phyloP scores from a whole-genome alignment of 2,797 vertebrate genomes.

The Notolabrus celidotus region DNA sequence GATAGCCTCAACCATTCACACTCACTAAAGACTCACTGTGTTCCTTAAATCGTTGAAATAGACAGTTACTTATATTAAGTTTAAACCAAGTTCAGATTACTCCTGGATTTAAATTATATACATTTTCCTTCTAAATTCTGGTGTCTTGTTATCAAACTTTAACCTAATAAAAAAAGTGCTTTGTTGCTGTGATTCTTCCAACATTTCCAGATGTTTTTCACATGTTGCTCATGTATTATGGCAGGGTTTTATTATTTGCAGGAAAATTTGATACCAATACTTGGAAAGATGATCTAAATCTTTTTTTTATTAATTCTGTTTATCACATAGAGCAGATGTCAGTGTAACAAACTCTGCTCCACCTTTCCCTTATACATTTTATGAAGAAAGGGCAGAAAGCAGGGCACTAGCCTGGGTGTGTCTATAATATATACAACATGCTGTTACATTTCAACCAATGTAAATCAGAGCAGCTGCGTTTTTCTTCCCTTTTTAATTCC shows the following conservation, averaged over 20 bases:
- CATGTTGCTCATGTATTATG: constrained; percentile 1
- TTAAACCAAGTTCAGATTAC: not conserved
- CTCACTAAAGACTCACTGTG: too few species aligned
- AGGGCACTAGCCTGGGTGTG: constrained; percentile 14
- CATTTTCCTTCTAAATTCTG: not conserved
- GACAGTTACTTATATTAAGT: not conserved
- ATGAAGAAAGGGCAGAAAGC: not conserved
- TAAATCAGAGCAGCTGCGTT: not conserved
- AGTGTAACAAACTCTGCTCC: not conserved
- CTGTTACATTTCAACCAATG: constrained; percentile 17
- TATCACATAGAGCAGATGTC: not conserved
- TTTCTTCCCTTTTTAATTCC: not conserved
- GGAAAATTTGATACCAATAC: not conserved
- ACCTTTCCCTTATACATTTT: not conserved
- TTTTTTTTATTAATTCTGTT: not conserved
- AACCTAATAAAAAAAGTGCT: not conserved
- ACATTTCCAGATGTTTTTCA: not conserved
- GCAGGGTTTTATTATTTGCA: not conserved
- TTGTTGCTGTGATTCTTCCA: not conserved
- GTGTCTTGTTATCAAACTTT: not conserved
- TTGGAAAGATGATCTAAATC: not conserved
- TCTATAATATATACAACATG: not conserved
- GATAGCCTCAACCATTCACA: not conserved
- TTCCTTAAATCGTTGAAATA: not conserved
- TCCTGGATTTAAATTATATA: not conserved